phyloP scores from a whole-genome alignment of 2,888 invertebrate species.

The Drosophila borborema region DNA sequence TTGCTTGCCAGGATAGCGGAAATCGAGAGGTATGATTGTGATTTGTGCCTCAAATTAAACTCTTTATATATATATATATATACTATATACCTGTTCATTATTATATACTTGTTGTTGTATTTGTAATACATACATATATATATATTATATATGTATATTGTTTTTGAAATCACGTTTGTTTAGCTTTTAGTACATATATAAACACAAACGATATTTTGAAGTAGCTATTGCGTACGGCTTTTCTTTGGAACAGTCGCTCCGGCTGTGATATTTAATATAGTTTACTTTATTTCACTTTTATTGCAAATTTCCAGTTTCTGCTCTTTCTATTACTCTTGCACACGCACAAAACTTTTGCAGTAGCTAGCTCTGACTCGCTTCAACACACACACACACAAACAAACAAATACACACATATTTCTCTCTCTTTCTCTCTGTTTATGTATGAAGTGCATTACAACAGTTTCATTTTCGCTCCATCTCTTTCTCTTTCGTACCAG shows the following conservation, averaged over 20 bases:
- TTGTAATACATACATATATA: conserved; percentile 14
- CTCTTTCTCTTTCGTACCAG: conserved; percentile 86
- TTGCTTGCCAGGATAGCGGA: conserved; percentile 89
- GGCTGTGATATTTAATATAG: background rate
- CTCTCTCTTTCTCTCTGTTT: conserved; percentile 22
- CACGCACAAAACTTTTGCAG: conserved; percentile 29
- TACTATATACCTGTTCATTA: conserved; percentile 16
- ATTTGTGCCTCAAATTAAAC: conserved; percentile 80
- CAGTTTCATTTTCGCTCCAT: conserved; percentile 10
- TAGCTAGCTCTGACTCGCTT: conserved; percentile 36
- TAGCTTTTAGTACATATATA: background rate
- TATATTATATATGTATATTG: conserved; percentile 6
- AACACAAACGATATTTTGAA: conserved; percentile 1
- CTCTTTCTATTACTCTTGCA: conserved; percentile 27
- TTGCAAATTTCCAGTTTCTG: conserved; percentile 7
- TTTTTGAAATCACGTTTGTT: conserved; percentile 8
- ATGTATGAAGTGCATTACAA: background rate
- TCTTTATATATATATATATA: conserved; percentile 30
- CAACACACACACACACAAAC: conserved; percentile 19
- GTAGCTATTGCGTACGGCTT: background rate
- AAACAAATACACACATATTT: conserved; percentile 8
- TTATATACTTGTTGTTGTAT: conserved; percentile 30
- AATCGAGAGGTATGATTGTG: conserved; percentile 88
- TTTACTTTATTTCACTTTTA: conserved; percentile 18
- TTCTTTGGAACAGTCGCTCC: background rate